Conservation (phyloP, 2,113 vertebrate species). For the Pao palembangensis region DNA sequence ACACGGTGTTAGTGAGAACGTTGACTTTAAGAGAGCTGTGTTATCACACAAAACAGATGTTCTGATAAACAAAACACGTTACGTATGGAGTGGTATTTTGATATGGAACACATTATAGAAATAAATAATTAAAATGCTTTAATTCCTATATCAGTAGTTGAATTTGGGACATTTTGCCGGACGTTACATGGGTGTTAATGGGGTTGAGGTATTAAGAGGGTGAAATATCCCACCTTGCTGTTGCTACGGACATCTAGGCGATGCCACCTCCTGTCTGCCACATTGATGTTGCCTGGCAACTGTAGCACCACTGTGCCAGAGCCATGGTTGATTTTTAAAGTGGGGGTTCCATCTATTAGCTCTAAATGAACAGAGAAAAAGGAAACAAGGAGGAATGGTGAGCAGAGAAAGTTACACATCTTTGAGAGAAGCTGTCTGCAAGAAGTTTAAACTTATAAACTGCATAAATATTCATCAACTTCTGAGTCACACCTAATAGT, state of each 20-base stretch:
- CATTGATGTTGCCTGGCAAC: slow-evolving; percentile 83
- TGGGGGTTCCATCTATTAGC: slow-evolving; percentile 78
- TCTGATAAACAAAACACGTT: too few species aligned
- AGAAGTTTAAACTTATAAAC: too few species aligned
- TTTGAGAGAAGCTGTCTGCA: slow-evolving; percentile 1
- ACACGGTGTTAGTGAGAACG: too few species aligned
- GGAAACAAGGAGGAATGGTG: not conserved
- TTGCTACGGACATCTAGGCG: slow-evolving; percentile 82
- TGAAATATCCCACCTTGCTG: slow-evolving; percentile 76
- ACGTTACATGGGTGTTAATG: too few species aligned
- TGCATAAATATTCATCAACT: too few species aligned
- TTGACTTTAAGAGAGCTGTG: too few species aligned
- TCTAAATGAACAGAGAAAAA: slow-evolving; percentile 63
- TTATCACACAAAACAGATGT: too few species aligned
- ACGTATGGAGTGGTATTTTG: too few species aligned
- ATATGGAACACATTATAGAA: too few species aligned
- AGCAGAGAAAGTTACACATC: not conserved
- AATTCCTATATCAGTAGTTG: too few species aligned
- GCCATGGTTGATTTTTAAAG: slow-evolving; percentile 85
- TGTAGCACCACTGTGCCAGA: slow-evolving; percentile 78
- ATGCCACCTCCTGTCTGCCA: slow-evolving; percentile 87
- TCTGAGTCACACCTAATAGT: not conserved
- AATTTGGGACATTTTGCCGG: too few species aligned
- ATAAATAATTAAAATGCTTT: too few species aligned
- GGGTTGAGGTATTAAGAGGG: not conserved